phyloP scores from a whole-genome alignment of 2,888 invertebrate species.

The Prosopocoilus inquinatus region DNA sequence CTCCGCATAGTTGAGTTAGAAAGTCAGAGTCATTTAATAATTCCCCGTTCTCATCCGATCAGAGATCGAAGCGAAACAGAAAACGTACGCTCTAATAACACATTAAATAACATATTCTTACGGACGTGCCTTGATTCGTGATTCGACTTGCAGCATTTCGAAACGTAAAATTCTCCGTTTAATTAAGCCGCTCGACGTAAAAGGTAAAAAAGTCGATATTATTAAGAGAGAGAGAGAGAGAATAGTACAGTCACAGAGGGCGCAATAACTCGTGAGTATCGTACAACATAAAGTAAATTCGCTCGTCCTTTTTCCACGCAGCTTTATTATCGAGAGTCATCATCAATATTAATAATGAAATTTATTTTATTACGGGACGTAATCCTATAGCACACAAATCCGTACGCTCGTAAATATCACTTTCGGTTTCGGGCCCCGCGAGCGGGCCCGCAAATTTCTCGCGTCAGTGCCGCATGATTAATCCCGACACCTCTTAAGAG shows the following conservation, averaged over 20 bases:
- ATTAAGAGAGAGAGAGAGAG: too few species aligned
- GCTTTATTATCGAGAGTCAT: constrained; percentile 13
- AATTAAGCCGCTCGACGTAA: too few species aligned
- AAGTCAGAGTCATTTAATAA: too few species aligned
- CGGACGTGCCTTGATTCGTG: background rate
- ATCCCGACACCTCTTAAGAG: constrained; percentile 22
- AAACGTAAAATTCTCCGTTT: too few species aligned
- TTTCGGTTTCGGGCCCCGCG: constrained; percentile 21
- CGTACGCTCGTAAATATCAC: constrained; percentile 28
- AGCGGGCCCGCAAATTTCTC: constrained; percentile 24
- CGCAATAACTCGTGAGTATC: background rate
- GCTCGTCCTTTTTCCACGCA: constrained; percentile 4
- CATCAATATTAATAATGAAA: constrained; percentile 17
- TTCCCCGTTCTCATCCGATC: too few species aligned
- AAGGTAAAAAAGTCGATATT: too few species aligned
- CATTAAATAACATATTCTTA: constrained; percentile 1
- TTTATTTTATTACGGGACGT: constrained; percentile 17
- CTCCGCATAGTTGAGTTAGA: too few species aligned
- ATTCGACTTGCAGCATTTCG: background rate
- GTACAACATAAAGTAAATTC: background rate
- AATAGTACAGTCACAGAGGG: background rate
- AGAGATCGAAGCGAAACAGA: too few species aligned
- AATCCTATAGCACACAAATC: constrained; percentile 13
- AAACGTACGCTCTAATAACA: background rate
- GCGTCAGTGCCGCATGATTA: constrained; percentile 24